Evolutionary conservation across 2,797 vertebrate genomes (phyloP), one percentile per base, ranked within the genome.

Genomic region (Pitangus sulphuratus): DNA sequence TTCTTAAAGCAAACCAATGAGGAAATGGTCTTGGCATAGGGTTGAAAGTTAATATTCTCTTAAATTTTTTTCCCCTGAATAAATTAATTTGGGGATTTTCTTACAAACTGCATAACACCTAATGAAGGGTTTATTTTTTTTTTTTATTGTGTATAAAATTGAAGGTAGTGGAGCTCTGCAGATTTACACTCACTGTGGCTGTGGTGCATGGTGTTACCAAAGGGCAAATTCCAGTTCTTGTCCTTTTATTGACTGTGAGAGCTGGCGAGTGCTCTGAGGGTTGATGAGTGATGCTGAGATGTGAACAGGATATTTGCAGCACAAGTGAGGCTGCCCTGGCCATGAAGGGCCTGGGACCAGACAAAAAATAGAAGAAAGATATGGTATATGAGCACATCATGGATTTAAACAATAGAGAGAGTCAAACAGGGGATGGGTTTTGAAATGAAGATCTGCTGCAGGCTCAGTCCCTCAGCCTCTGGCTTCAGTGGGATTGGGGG

Each of bases 11-110:
- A 84, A 85, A 76, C 51, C 35, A 68, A 39, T 54, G 70, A 83
- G 76, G 86, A 84, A 88, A 81, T 75, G 37, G 26, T 87, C 37
- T 84, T 85, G 75, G 70, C 62, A 33, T 58, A 48, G 8, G 4
- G 61, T 84, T 93, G 84, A 87, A 96, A 91, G 88, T 68, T 44
- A 87, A 21, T 87, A 35, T 77, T 95, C 77, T 94, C 79, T 68
- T 96, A 58, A 76, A 79, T 71, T 18, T 26, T 50, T 81, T 69
- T 15, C 15, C 45, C 28, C 22, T 8, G 28, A 70, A 79, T 61
- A 89, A 87, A 75, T 83, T 74, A 84, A 66, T 87, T 54, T 72
- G 35, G 65, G 85, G 64, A 70, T 96, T 87, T 92, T 93, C 75
- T 86, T 95, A 54, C 58, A 91, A 96, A 76, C 45, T 76, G 13